phyloP scores from a whole-genome alignment of 1,140 invertebrate species.

The Gryllus bimaculatus region DNA sequence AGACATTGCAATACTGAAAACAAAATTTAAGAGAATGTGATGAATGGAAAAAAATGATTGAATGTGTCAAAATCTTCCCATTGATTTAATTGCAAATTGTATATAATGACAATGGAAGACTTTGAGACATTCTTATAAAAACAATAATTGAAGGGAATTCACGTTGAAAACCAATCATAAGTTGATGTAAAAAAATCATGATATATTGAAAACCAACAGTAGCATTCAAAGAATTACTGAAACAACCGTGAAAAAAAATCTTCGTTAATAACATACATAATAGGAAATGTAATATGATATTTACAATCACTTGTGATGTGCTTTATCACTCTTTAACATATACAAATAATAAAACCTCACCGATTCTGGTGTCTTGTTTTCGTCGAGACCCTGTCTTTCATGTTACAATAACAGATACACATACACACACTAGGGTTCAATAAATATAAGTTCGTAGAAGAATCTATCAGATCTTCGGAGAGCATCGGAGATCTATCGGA shows the following conservation, averaged over 20 bases:
- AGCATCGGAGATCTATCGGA: no score
- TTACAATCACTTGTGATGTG: neutral
- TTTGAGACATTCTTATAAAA: no score
- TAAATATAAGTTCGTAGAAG: slow-evolving; percentile 5
- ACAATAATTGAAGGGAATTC: no score
- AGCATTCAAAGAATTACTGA: neutral
- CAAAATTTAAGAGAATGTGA: neutral
- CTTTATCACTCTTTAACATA: neutral
- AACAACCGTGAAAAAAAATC: neutral
- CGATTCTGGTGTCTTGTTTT: slow-evolving; percentile 1
- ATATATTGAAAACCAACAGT: neutral
- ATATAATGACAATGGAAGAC: no score
- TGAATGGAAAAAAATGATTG: neutral
- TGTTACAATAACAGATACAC: slow-evolving; percentile 1
- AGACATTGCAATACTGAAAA: slow-evolving; percentile 5
- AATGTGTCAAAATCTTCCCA: neutral
- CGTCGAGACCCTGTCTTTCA: neutral
- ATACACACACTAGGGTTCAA: neutral
- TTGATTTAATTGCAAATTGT: neutral
- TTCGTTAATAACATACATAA: slow-evolving; percentile 6
- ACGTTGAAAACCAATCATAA: no score
- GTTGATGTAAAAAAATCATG: neutral
- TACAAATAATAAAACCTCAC: slow-evolving; percentile 5
- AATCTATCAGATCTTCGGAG: neutral
- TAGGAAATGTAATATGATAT: neutral